Evolutionary conservation across 1,140 invertebrate species (phyloP).

Genomic region (Heliconius melpomene): DNA sequence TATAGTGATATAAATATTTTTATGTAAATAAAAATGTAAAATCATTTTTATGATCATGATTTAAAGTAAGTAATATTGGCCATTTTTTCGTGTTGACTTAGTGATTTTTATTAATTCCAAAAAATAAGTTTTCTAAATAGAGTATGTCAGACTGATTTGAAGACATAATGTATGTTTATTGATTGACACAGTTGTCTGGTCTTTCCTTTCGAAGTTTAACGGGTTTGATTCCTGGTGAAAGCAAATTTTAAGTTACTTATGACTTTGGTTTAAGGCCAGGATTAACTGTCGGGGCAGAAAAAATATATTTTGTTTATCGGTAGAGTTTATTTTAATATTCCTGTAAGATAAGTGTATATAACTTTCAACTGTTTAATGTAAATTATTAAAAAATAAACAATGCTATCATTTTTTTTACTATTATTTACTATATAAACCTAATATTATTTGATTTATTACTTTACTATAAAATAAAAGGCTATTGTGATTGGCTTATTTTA

Average conservation of each 20-base stretch:
- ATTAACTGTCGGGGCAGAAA: not conserved
- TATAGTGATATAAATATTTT: too few species aligned
- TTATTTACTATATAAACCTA: slow-evolving; percentile 15
- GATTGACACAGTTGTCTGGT: slow-evolving; percentile 2
- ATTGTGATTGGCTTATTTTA: too few species aligned
- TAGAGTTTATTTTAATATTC: slow-evolving; percentile 58
- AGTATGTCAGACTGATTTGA: slow-evolving; percentile 4
- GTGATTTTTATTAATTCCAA: slow-evolving; percentile 10
- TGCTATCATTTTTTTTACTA: slow-evolving; percentile 20
- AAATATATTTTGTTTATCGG: slow-evolving; percentile 41
- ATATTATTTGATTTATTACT: not conserved
- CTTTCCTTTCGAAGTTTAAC: not conserved
- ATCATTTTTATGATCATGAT: not conserved
- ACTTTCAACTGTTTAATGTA: slow-evolving; percentile 63
- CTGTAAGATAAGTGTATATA: slow-evolving; percentile 71
- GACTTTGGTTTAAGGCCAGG: not conserved
- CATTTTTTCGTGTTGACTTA: not conserved
- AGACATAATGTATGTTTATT: not conserved
- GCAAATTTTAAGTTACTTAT: not conserved
- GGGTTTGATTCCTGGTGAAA: not conserved
- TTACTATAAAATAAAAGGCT: too few species aligned
- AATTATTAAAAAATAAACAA: slow-evolving; percentile 66
- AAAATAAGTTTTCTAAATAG: not conserved
- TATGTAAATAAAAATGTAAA: not conserved
- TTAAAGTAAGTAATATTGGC: too few species aligned